Conservation (phyloP, 2,888 invertebrate species). For the Unio pictorum region DNA sequence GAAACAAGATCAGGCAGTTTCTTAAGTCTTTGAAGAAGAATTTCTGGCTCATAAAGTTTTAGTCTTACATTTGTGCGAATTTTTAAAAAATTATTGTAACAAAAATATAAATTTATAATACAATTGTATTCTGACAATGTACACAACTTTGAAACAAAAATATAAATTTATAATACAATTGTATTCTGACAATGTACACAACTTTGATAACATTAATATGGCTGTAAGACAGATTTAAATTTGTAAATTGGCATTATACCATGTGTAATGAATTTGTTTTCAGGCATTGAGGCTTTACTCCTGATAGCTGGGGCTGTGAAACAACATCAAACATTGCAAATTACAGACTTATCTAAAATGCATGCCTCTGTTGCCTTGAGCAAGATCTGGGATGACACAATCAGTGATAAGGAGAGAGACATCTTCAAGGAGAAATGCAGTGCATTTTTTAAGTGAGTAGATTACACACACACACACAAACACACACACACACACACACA, state of each 20-base stretch:
- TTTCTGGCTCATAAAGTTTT: too few species aligned
- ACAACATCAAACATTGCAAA: slow-evolving; percentile 85
- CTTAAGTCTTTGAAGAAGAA: too few species aligned
- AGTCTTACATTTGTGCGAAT: too few species aligned
- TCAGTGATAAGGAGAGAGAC: slow-evolving; percentile 81
- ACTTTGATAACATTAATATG: background rate
- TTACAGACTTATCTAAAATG: slow-evolving; percentile 89
- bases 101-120: too few species aligned
- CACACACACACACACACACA: too few species aligned
- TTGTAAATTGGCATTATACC: background rate
- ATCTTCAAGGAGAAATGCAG: slow-evolving; percentile 62
- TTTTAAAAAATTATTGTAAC: too few species aligned
- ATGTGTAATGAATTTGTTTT: slow-evolving; percentile 4
- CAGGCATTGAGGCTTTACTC: slow-evolving; percentile 80
- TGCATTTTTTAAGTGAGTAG: slow-evolving; percentile 65
- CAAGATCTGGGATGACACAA: slow-evolving; percentile 95
- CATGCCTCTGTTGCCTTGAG: slow-evolving; percentile 93
- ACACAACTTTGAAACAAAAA: background rate
- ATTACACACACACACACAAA: too few species aligned
- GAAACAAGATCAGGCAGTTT: too few species aligned
- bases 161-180: too few species aligned
- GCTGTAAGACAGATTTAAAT: background rate
- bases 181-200: background rate
- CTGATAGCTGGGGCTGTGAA: slow-evolving; percentile 95
- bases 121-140: too few species aligned